Conservation (phyloP, 2,113 vertebrate genomes). For the Pygoscelis adeliae region DNA sequence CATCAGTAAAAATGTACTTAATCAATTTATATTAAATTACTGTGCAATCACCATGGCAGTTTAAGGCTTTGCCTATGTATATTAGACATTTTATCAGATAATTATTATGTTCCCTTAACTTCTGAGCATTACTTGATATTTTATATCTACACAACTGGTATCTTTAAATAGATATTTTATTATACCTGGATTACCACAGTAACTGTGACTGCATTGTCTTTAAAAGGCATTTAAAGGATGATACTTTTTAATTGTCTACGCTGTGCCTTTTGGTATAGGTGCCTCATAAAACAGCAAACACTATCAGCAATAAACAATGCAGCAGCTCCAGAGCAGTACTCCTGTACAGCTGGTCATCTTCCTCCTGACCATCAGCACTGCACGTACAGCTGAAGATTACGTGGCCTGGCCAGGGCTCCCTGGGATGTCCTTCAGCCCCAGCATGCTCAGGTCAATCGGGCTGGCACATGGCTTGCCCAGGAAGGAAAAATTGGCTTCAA, state of each 20-base stretch:
- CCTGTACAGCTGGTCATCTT: background rate
- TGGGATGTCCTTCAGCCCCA: background rate
- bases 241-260: background rate
- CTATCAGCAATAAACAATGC: background rate
- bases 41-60: slow-evolving; percentile 34
- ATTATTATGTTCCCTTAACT: slow-evolving; percentile 48
- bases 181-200: background rate
- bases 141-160: background rate
- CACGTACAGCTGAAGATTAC: background rate
- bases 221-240: background rate
- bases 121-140: slow-evolving; percentile 44
- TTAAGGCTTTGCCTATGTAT: slow-evolving; percentile 26
- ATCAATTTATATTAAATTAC: slow-evolving; percentile 66
- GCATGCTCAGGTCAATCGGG: fast-evolving
- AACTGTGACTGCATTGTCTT: background rate
- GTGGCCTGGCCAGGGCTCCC: background rate
- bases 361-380: background rate
- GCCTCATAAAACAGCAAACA: background rate
- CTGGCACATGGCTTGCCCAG: background rate
- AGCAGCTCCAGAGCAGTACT: background rate
- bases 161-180: background rate
- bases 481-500: background rate
- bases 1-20: slow-evolving; percentile 70
- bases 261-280: background rate
- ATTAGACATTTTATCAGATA: slow-evolving; percentile 62